phyloP scores from a whole-genome alignment of 2,888 invertebrate genomes.

The Ryuthela nishihirai region DNA sequence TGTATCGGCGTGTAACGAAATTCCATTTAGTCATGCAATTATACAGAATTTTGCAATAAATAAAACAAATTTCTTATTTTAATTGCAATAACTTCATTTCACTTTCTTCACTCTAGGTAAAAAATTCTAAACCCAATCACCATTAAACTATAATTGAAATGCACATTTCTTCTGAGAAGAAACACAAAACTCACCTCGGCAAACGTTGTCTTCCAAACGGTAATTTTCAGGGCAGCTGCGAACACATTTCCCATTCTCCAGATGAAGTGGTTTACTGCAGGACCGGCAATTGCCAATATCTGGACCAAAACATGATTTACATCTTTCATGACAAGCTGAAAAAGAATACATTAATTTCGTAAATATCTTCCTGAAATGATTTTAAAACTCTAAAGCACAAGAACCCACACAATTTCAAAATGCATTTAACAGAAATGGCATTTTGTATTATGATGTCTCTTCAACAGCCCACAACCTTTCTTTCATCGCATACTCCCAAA shows the following conservation, averaged over 20 bases:
- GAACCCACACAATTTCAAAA: not conserved
- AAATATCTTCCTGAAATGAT: not conserved
- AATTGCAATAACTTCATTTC: too few species aligned
- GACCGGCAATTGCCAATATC: slow-evolving; percentile 21
- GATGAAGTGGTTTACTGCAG: slow-evolving; percentile 10
- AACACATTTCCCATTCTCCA: slow-evolving; percentile 22
- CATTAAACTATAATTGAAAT: too few species aligned
- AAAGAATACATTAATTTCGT: not conserved
- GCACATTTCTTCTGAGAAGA: not conserved
- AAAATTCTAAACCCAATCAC: too few species aligned
- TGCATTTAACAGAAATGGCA: too few species aligned
- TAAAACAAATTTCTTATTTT: too few species aligned
- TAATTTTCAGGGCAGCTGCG: slow-evolving; percentile 22
- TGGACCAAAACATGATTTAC: slow-evolving; percentile 20
- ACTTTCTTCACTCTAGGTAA: too few species aligned
- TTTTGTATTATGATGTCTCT: too few species aligned
- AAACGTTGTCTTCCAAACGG: slow-evolving; percentile 13
- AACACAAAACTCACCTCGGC: slow-evolving; percentile 12
- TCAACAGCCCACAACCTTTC: too few species aligned
- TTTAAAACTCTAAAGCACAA: not conserved
- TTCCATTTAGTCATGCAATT: too few species aligned
- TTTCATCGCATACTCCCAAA: too few species aligned
- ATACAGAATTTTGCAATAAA: too few species aligned
- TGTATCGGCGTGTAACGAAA: too few species aligned
- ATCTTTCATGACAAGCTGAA: slow-evolving; percentile 15